Evolutionary conservation across 2,888 invertebrate species (phyloP), one percentile per base, ranked within the genome.

Genomic region (Cyaniris semiargus): DNA sequence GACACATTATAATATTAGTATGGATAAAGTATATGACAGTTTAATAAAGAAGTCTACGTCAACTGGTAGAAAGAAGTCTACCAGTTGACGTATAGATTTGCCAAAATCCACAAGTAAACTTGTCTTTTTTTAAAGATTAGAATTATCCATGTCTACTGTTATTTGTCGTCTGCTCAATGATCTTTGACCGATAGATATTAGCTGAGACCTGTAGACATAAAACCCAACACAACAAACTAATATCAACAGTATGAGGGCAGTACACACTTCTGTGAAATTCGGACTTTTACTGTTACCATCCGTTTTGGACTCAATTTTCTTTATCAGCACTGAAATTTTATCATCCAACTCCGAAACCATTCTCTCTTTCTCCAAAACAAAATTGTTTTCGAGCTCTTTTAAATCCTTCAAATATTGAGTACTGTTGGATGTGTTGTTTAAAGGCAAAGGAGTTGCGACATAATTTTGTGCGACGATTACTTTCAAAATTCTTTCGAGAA

Each of bases 401-500:
- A 72, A 13, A 44, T 72, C 44, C 23, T 38, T 72, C 4, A 72
- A 44, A 72, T 44, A 72, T 5, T 72, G n/a, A 21, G 38, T 13
- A 44, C 31, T 66, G 18, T 72, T 38, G n/a, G 6, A 21, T 38
- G 44, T 8, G 21, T 72, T n/a, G 15, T n/a, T 5, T 3, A 44
- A n/a, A 13, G 38, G 72, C 44, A 21, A 13, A 7, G 79, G n/a
- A 4, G 70, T 78, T 18, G 71, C 53, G 71, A 76, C n/a, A 4
- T 78, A 77, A 75, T 77, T 78, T 21, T 76, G 76, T n/a, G 76
- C 58, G 18, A 78, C 76, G 21, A 82, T 74, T 76, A 78, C 10
- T 66, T 79, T 82, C 38, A 84, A 80, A 21, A 84, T 80, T 82
- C 82, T 82, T 10, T 81, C 81, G 76, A 85, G 76, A 34, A 85